Conservation (phyloP, 1,140 invertebrate species). For the Maniola jurtina region DNA sequence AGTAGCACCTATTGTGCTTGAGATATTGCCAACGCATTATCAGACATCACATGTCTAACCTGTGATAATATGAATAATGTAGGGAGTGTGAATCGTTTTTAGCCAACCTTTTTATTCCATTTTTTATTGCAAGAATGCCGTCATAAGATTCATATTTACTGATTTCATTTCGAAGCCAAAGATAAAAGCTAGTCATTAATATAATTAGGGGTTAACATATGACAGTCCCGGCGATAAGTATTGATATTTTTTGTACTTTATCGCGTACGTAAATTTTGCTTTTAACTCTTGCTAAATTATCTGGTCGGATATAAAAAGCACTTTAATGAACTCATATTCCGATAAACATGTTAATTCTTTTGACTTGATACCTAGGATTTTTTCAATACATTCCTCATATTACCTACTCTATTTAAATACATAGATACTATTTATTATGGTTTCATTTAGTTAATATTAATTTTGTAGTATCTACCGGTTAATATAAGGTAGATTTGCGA, state of each 20-base stretch:
- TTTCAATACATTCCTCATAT: background rate
- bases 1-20: too few relatives aligned
- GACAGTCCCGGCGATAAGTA: slow-evolving; percentile 9
- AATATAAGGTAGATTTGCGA: too few relatives aligned
- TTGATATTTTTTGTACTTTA: slow-evolving; percentile 14
- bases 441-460: too few relatives aligned
- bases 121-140: background rate
- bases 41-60: too few relatives aligned
- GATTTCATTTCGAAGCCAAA: slow-evolving; percentile 3
- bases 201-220: slow-evolving; percentile 20
- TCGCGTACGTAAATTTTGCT: slow-evolving; percentile 22
- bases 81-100: background rate
- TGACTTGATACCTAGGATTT: slow-evolving; percentile 2
- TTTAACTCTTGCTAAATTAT: slow-evolving; percentile 27
- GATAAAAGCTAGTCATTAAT: slow-evolving; percentile 11
- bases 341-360: slow-evolving; percentile 24
- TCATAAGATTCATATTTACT: slow-evolving; percentile 8
- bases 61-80: background rate
- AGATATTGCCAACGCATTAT: too few relatives aligned
- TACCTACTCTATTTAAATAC: background rate
- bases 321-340: slow-evolving; percentile 27
- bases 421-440: too few relatives aligned
- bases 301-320: slow-evolving; percentile 22
- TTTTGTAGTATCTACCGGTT: too few relatives aligned
- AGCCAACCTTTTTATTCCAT: background rate